These are phyloP conservation scores for Drosophila mojavensis DNA, from an alignment of 1,140 invertebrate genomes.

Conservation along the genomic window DNA sequence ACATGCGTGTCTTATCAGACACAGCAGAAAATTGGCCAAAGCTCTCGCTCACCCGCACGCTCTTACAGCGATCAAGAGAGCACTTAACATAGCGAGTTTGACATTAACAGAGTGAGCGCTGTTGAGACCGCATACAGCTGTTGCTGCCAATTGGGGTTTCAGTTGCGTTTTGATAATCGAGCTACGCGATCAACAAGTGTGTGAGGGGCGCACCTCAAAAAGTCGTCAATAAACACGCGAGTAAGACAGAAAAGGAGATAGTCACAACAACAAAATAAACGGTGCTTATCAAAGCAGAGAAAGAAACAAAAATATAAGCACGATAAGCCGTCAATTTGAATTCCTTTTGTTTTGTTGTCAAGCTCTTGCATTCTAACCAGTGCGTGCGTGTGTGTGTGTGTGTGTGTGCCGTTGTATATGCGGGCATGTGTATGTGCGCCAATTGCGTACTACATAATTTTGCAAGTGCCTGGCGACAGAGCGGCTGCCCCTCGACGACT, in stretches of 20 bases:
- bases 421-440: constrained; percentile 18
- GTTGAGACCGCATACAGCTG: constrained; percentile 8
- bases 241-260: neutral
- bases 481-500: constrained; percentile 40
- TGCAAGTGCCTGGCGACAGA: constrained; percentile 64
- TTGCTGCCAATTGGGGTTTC: constrained; percentile 30
- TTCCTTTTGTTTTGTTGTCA: constrained; percentile 33
- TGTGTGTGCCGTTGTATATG: neutral
- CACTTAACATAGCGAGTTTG: neutral
- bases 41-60: constrained; percentile 17
- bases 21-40: constrained; percentile 13
- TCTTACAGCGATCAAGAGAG: constrained; percentile 12
- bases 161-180: constrained; percentile 51
- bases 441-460: constrained; percentile 68
- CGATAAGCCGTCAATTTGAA: constrained; percentile 30
- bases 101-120: neutral
- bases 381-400: constrained; percentile 5
- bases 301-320: constrained; percentile 25
- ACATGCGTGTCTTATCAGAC: constrained; percentile 18
- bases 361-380: constrained; percentile 11
- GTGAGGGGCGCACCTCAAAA: neutral
- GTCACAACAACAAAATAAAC: constrained; percentile 1
- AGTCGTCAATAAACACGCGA: neutral
- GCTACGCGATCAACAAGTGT: constrained; percentile 34
- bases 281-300: constrained; percentile 44